Evolutionary conservation across 2,797 vertebrate genomes (phyloP), one percentile per base, ranked within the genome.

Genomic region (Cacajao melanocephalus): DNA sequence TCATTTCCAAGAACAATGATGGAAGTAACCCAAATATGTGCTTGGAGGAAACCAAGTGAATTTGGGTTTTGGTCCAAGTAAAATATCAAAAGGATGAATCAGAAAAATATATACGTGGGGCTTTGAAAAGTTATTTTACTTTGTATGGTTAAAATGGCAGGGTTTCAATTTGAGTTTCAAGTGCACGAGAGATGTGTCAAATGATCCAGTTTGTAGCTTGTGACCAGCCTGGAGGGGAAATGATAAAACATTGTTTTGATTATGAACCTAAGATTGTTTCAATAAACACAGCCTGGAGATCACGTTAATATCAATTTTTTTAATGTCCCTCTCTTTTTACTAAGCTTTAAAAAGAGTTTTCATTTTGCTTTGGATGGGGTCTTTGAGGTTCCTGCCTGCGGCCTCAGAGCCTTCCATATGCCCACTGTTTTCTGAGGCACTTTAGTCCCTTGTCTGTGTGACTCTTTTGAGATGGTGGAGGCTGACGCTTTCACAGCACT

Each of bases 51-150:
- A 98, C 98, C 91, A 96, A 98, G 98, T 97, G 97, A 97, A 86
- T 98, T 96, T 98, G 94, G 92, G 33, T 58, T 98, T 97, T 83
- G 97, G 96, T 98, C 98, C 99, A 99, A 99, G 98, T 86, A 98
- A 98, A 99, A 99, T 98, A 99, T 99, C 98, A 98, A 98, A 98
- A 97, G 97, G 97, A 98, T 99, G 98, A 99, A 99, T 99, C 98
- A 99, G 98, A 98, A 98, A 98, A 96, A 97, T 97, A 98, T 96
- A 98, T 22, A 94, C 97, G 95, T 90, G 97, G 97, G 93, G 89
- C 95, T 98, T 98, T 96, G 94, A 97, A 98, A 98, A 97, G 97
- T 97, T 97, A 92, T 98, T 98, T 98, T 98, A 97, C 97, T 87
- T 98, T 98, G 97, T 98, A 98, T 88, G 95, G 96, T 98, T 97